Conservation (phyloP, 2,797 vertebrate genomes). For the Amblyopsis hoosieri region DNA sequence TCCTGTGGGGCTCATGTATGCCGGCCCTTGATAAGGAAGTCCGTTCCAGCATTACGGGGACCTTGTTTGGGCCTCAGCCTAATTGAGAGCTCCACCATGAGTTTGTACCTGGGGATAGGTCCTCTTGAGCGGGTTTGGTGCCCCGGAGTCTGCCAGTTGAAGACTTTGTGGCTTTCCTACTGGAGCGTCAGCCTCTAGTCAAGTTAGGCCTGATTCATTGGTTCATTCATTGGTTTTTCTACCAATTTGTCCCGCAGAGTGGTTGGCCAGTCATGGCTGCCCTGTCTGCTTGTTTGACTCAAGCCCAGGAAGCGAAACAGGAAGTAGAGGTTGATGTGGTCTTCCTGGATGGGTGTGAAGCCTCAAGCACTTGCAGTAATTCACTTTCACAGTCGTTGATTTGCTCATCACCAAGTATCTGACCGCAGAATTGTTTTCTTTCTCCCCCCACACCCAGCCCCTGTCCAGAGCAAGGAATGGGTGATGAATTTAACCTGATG, state of each 20-base stretch:
- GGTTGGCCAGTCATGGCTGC: slow-evolving; percentile 1
- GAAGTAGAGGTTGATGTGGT: slow-evolving; percentile 17
- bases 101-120: slow-evolving; percentile 49
- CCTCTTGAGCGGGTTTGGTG: slow-evolving; percentile 9
- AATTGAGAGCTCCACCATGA: slow-evolving; percentile 29
- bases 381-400: background rate
- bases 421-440: background rate
- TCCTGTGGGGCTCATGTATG: slow-evolving; percentile 76
- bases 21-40: slow-evolving; percentile 62
- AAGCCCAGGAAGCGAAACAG: slow-evolving; percentile 22
- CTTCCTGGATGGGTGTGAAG: slow-evolving; percentile 20
- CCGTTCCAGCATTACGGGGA: slow-evolving; percentile 34
- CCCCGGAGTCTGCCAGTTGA: background rate
- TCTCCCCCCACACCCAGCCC: slow-evolving; percentile 78
- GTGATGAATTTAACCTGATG: slow-evolving; percentile 98
- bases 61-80: slow-evolving; percentile 21
- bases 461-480: slow-evolving; percentile 96
- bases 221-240: slow-evolving; percentile 4
- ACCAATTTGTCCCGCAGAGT: slow-evolving; percentile 10
- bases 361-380: slow-evolving; percentile 3
- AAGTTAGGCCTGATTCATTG: slow-evolving; percentile 1
- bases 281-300: slow-evolving; percentile 7
- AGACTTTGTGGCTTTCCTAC: no score
- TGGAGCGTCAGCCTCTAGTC: background rate
- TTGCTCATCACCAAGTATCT: background rate